Percentiles rank a stretch among this genome's conserved stretches.
Conservation (phyloP, 1,140 invertebrate species). For the Temnothorax curvispinosus region DNA sequence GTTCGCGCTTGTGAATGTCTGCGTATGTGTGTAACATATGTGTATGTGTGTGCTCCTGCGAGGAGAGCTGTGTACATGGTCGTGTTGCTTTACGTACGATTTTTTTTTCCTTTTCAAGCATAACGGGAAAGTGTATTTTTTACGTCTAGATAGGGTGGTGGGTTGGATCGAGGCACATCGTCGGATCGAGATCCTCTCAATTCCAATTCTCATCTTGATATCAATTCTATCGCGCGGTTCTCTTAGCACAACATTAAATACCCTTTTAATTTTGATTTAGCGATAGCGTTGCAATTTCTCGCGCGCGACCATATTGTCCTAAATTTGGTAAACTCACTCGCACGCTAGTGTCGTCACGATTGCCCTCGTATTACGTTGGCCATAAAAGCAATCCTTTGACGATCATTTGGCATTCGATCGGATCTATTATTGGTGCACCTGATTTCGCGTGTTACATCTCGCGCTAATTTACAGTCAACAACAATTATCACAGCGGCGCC, state of each 20-base stretch:
- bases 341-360: background rate
- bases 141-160: slow-evolving; percentile 68
- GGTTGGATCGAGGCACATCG: slow-evolving; percentile 45
- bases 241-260: background rate
- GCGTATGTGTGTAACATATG: slow-evolving; percentile 3
- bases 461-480: slow-evolving; percentile 31
- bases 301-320: background rate
- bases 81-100: slow-evolving; percentile 66
- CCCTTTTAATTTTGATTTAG: slow-evolving; percentile 14
- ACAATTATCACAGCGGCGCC: slow-evolving; percentile 47
- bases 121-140: slow-evolving; percentile 56
- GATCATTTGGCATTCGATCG: slow-evolving; percentile 46
- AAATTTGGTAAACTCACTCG: background rate
- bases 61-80: slow-evolving; percentile 3
- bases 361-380: background rate
- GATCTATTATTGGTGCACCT: background rate
- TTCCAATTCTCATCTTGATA: slow-evolving; percentile 31
- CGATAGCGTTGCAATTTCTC: background rate
- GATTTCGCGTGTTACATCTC: slow-evolving; percentile 8
- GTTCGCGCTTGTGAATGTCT: slow-evolving; percentile 28
- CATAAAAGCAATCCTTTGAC: background rate
- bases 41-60: background rate
- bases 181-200: slow-evolving; percentile 53
- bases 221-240: background rate
- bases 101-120: slow-evolving; percentile 58